Base-by-base conservation (phyloP, 2,113 vertebrate genomes). In the Epinephelus cyanopodus region DNA sequence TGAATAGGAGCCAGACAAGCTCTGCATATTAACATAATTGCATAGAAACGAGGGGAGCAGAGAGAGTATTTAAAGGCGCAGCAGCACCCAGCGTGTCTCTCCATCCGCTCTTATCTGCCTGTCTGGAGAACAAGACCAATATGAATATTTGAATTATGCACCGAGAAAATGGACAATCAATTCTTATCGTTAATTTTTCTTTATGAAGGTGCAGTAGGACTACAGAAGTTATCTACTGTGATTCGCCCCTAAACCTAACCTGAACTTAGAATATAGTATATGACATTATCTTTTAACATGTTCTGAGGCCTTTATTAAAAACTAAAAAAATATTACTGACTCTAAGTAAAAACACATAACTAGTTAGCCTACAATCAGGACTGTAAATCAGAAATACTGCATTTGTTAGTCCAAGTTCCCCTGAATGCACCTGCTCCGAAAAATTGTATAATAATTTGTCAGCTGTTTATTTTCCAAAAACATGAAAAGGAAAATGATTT, bases 11-110 rank as follows among this genome's bases (percentile, higher is more conserved):
- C 50, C 93, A 95, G 95, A 95, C 94, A 85, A 93, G 95, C 89
- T 90, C 87, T 82, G 93, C 90, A 90, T 87, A 94, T 96, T 95
- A 95, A 96, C 95, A 96, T 96, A 96, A 97, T 96, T 96, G 94
- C 94, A 96, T 95, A 94, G 95, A 95, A 94, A 91, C n/a, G 92
- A 89, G 21, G 71, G 50, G 71, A 89, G 87, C 71, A 85, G 82
- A 79, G 90, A 90, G 90, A 87, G 73, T 72, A 91, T 91, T 96
- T 95, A 95, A 96, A 95, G 95, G 90, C 85, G 83, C 95, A 95
- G 95, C 70, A 83, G 80, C 93, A 70, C 72, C 9, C 39, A 19
- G 23, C 48, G 8, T 1, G 42, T 21, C 58, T 52, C 68, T 57
- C 61, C 61, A 10, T 19, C 54, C 14, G 5, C 69, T 58, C 39